Evolutionary conservation across 2,797 vertebrate genomes (phyloP), one percentile per base, ranked within the genome.

Genomic region (Hozukius guyotensis): DNA sequence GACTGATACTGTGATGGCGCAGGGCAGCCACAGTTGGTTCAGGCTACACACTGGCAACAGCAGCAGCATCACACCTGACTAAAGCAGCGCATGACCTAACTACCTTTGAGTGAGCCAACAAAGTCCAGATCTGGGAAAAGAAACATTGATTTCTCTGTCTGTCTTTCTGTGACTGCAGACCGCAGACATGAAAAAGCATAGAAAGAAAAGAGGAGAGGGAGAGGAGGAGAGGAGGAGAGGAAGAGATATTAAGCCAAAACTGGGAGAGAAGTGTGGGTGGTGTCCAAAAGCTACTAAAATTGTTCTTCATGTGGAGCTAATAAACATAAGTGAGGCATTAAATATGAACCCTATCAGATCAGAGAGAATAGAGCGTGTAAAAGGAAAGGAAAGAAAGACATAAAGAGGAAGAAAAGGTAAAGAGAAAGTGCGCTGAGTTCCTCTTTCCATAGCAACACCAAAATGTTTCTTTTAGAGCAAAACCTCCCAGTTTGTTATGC

Each of bases 271-370:
- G 82, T 81, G 80, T 66, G 74, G 59, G 82, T 52, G 81, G 82
- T 18, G 2, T 89, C 87, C 90, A 93, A 84, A 85, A 85, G 82
- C 89, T 89, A 89, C 91, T 93, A 88, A 93, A 93, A 83, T 25
- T n/a, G 42, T 78, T 93, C 80, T 92, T 92, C 80, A 91, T 93
- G 88, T 90, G 77, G 64, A 72, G 92, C 92, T 91, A 92, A 89
- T 83, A 87, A 89, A 90, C 75, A 88, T 84, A 90, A 87, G 84
- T 85, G 77, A 89, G 76, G 78, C 81, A 86, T 90, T 93, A 90
- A 90, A 93, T 85, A 88, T 88, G 89, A 88, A 87, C 79, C 82
- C 56, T 55, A 85, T 85, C 72, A 82, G 75, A 77, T 73, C 64
- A 84, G 77, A 65, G 72, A 84, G 32, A 82, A 78, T 63, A 29